Base-by-base conservation (phyloP, 2,797 vertebrate species). In the Morelia viridis region DNA sequence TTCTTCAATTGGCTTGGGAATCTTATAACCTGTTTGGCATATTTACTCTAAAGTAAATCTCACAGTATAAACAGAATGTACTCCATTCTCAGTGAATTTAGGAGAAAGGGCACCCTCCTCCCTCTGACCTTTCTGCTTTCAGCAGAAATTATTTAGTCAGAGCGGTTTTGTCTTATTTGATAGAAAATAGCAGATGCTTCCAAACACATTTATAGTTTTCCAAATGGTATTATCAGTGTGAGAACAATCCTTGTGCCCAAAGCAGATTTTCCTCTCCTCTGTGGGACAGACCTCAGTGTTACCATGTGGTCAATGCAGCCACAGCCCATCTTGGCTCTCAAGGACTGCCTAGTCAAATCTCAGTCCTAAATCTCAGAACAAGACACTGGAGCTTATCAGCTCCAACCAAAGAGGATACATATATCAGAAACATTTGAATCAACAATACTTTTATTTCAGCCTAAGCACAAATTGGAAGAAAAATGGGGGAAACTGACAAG, bases 391-490 rank as follows among this genome's bases (percentile, higher is more conserved):
- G 28, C 41, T 56, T 83, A 65, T 56, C 53, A 65, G 1, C 61
- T 90, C 31, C 68, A 80, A 28, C 9, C 0, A 2, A 13, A 35
- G 0, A 4, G 56, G 50, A 2, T 10, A 2, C 93, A 92, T 92
- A 93, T 85, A 92, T 90, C 0, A 50, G 90, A 95, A 89, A 68
- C 58, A 56, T 31, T 61, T 35, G 89, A 84, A 84, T 3, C 46
- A 94, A 68, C 0, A 0, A 3, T 92, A 56, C 10, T 71, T 91
- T 95, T 64, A 15, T 85, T 94, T 94, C 60, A 91, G 28, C 50
- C 50, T 90, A 4, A 85, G 90, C 93, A 64, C 26, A 86, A 88
- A 94, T 93, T 94, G 76, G 91, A 96, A 93, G 89, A n/a, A 62
- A 93, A 71, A 92, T 87, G 85, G 6, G 95, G 91, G 57, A 90